These are phyloP conservation scores for Gephyroberyx darwinii DNA, from an alignment of 2,797 vertebrate species.

Conservation along the genomic window DNA sequence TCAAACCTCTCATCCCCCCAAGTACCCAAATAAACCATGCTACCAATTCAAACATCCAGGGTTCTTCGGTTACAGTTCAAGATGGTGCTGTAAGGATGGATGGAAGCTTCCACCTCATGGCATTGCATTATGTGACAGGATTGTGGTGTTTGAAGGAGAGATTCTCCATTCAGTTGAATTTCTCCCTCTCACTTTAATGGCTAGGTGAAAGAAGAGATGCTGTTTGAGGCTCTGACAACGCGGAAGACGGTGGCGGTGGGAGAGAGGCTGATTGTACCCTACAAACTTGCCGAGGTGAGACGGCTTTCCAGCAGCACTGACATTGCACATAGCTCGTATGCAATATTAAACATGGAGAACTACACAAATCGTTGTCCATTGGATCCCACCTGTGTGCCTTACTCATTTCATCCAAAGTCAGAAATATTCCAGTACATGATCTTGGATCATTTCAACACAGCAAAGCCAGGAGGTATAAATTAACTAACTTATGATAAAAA, in stretches of 20 bases:
- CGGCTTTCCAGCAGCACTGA: background rate
- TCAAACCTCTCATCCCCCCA: conserved; percentile 1
- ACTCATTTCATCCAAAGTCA: no score
- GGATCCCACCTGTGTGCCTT: no score
- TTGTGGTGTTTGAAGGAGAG: background rate
- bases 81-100: background rate
- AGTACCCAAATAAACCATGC: background rate
- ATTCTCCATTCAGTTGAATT: background rate
- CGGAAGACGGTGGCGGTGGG: conserved; percentile 97
- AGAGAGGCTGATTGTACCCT: conserved; percentile 95
- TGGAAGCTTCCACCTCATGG: background rate
- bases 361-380: no score
- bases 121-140: background rate
- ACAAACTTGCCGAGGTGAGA: conserved; percentile 93
- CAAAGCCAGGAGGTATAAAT: no score
- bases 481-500: no score
- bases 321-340: background rate
- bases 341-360: no score
- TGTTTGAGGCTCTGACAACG: conserved; percentile 95
- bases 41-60: background rate
- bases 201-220: conserved; percentile 97
- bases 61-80: background rate
- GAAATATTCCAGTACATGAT: no score
- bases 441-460: no score
- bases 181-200: background rate